A percentile compares a stretch with the other conserved stretches of the same genome.
Evolutionary conservation across 2,797 vertebrate species (phyloP).

Genomic region (Gallinago stenura): DNA sequence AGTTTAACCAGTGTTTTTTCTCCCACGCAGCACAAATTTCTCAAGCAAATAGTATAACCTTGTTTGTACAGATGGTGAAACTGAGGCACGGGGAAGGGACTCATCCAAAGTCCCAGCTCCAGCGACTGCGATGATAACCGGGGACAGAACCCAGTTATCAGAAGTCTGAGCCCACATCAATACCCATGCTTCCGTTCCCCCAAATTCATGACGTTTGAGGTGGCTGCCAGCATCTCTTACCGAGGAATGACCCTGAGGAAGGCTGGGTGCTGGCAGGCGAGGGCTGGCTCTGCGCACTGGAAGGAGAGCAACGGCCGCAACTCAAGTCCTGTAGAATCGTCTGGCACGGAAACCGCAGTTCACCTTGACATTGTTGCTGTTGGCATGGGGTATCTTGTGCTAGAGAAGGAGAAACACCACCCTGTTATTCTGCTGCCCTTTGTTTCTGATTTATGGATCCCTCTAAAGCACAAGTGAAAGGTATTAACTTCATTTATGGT

Average conservation of each 20-base stretch:
- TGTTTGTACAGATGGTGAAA: background rate
- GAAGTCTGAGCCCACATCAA: background rate
- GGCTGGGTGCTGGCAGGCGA: background rate
- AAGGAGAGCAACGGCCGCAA: fast-evolving
- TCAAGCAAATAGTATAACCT: background rate
- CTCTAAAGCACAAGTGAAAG: background rate
- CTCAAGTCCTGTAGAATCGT: background rate
- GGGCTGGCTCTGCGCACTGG: background rate
- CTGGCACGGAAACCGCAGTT: background rate
- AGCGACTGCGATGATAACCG: background rate
- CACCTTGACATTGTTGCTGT: background rate
- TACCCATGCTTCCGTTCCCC: background rate
- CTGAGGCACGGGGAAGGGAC: background rate
- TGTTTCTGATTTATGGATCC: conserved; percentile 19
- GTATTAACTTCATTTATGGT: background rate
- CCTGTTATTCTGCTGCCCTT: conserved; percentile 40
- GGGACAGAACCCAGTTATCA: background rate
- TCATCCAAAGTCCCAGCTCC: background rate
- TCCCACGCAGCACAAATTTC: background rate
- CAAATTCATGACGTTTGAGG: background rate
- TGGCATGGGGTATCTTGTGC: background rate
- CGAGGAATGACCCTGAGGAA: background rate
- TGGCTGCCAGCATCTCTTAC: background rate
- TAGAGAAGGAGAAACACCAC: conserved; percentile 1
- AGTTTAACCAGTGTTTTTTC: background rate